Percentiles rank a stretch among this genome's conserved stretches.
These are phyloP conservation scores for Musca domestica DNA, from an alignment of 1,140 invertebrate species.

Conservation along the genomic window DNA sequence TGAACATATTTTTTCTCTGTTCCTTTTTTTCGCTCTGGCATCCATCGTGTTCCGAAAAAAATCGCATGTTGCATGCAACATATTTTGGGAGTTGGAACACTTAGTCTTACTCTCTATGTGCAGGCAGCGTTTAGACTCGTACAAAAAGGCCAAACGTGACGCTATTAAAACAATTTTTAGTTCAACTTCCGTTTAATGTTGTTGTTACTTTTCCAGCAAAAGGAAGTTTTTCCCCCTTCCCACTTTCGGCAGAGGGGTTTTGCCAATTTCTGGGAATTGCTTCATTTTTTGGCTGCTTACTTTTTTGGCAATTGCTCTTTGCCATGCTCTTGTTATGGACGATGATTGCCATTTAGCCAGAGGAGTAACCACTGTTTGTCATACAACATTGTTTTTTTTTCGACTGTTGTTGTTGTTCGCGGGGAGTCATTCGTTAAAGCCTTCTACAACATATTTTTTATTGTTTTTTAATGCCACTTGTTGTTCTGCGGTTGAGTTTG, in stretches of 20 bases:
- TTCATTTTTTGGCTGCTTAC: not conserved
- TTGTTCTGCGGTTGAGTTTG: not conserved
- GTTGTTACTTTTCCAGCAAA: not conserved
- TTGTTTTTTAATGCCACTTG: conserved; percentile 17
- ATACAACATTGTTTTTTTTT: not conserved
- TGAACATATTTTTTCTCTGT: not conserved
- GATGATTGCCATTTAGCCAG: too few species aligned
- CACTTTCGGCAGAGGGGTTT: too few species aligned
- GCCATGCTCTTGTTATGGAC: too few species aligned
- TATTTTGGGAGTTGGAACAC: not conserved
- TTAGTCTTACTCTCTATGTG: too few species aligned
- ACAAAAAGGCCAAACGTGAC: conserved; percentile 21
- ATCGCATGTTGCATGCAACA: conserved; percentile 22
- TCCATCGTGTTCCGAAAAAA: not conserved
- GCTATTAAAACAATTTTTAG: conserved; percentile 22
- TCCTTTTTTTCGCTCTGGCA: not conserved
- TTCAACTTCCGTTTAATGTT: conserved; percentile 21
- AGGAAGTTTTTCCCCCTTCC: too few species aligned
- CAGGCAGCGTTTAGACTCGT: too few species aligned
- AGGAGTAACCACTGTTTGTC: not conserved
- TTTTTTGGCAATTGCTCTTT: conserved; percentile 11
- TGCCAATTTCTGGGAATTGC: not conserved
- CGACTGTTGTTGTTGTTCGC: not conserved
- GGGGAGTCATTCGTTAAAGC: not conserved
- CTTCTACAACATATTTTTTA: conserved; percentile 3